Evolutionary conservation across 2,797 vertebrate species (phyloP).

Genomic region (Staurois parvus): DNA sequence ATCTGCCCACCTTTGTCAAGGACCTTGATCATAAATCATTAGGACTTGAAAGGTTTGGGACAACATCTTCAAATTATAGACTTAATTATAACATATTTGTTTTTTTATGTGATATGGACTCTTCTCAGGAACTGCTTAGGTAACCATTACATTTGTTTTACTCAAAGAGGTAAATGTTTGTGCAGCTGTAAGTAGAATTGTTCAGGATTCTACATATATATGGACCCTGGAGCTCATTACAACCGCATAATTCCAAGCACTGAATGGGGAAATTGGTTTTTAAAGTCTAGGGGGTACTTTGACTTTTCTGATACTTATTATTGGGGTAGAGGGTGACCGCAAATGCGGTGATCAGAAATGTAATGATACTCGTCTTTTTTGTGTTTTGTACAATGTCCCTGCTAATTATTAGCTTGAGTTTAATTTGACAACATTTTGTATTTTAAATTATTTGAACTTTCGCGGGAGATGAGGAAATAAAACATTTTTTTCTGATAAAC

Average conservation of each 20-base stretch:
- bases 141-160: not conserved
- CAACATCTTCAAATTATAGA: slow-evolving; percentile 22
- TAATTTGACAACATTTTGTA: slow-evolving; percentile 35
- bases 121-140: slow-evolving; percentile 24
- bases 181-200: not conserved
- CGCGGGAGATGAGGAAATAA: slow-evolving; percentile 39
- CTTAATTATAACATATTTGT: slow-evolving; percentile 44
- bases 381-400: slow-evolving; percentile 37
- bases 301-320: not conserved
- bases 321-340: not conserved
- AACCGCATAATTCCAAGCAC: slow-evolving; percentile 2
- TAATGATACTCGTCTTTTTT: not conserved
- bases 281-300: not conserved
- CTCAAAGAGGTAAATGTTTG: slow-evolving; percentile 1
- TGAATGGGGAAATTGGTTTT: slow-evolving; percentile 3
- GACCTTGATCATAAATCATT: not conserved
- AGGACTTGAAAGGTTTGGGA: slow-evolving; percentile 16
- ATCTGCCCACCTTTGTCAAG: not conserved
- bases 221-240: not conserved
- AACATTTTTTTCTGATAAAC: slow-evolving; percentile 26
- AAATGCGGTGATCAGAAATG: not conserved
- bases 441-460: slow-evolving; percentile 57
- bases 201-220: not conserved
- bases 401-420: slow-evolving; percentile 36
- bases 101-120: slow-evolving; percentile 14